These are phyloP conservation scores for Cyanistes caeruleus DNA, from an alignment of 2,113 vertebrate species.

Conservation along the genomic window DNA sequence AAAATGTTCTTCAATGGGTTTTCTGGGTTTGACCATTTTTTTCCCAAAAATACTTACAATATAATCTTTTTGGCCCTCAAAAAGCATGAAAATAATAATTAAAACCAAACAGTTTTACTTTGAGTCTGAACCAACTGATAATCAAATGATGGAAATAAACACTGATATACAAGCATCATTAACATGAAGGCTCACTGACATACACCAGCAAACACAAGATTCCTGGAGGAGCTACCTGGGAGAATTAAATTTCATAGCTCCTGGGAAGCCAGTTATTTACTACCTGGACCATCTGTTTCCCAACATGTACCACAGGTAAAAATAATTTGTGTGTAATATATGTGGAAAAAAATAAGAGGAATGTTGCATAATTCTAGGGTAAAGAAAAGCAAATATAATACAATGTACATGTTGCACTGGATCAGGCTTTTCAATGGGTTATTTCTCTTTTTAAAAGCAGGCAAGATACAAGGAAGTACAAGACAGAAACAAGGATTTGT, in stretches of 20 bases:
- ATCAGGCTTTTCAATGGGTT: background rate
- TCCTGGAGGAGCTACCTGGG: slow-evolving; percentile 17
- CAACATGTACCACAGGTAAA: slow-evolving; percentile 52
- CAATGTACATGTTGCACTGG: background rate
- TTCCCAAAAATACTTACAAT: background rate
- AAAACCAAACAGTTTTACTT: background rate
- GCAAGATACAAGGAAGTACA: background rate
- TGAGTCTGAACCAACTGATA: background rate
- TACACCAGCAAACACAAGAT: slow-evolving; percentile 12
- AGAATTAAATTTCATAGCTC: slow-evolving; percentile 62
- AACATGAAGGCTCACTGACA: background rate
- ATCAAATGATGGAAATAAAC: background rate
- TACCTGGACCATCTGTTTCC: slow-evolving; percentile 59
- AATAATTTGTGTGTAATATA: slow-evolving; percentile 40
- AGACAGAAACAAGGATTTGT: background rate
- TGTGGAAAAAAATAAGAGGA: slow-evolving; percentile 27
- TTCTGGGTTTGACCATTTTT: background rate
- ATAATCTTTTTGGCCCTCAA: background rate
- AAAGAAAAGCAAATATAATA: background rate
- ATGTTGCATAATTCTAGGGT: background rate
- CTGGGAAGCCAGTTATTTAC: slow-evolving; percentile 59
- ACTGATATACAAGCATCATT: background rate
- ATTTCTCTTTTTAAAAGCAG: slow-evolving; percentile 11
- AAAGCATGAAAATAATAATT: slow-evolving; percentile 3
- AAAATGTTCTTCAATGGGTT: background rate